Evolutionary conservation across 2,113 vertebrate genomes (phyloP), one percentile per base, ranked within the genome.

Genomic region (Vidua macroura): DNA sequence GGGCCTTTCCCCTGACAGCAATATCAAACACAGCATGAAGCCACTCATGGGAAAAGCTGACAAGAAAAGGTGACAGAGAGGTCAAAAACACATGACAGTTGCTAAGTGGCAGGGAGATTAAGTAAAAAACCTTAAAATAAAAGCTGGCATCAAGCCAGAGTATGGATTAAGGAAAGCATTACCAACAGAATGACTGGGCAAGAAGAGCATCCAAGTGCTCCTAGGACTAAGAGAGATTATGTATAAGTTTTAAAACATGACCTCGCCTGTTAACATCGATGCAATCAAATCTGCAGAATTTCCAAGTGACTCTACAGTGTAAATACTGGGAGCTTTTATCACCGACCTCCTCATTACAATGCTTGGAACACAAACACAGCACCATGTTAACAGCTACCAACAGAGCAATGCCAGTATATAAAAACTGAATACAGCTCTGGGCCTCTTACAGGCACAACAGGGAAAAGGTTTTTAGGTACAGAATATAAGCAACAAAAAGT

Each of bases 41-140:
- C 49, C 0, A 0, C 59, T 77, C 62, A 39, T 53, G 35, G 59
- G 77, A 64, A 90, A 77, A 86, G 75, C 64, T 70, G 73, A 83
- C 80, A 73, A 83, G 85, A 66, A 88, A 76, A 74, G 48, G 70
- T 87, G 88, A 59, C 66, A 49, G 55, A 92, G 69, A 43, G 39
- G 76, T 82, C 63, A 94, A 62, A 70, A 68, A 64, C 76, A 88
- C 22, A 62, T 43, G 58, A 80, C 80, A 86, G 69, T 23, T 86
- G 64, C 58, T 68, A 85, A 94, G 51, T 15, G 15, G 75, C 3
- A 17, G 86, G 62, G 10, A 91, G 51, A 94, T 53, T 43, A 90
- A 68, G 73, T 77, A 75, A 93, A 92, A 79, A 6, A 30, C 11
- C 83, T 92, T 96, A 76, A 93, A 82, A 87, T 75, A 91, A 94